Evolutionary conservation across 2,888 invertebrate species (phyloP).

Genomic region (Matsumyia berberina): DNA sequence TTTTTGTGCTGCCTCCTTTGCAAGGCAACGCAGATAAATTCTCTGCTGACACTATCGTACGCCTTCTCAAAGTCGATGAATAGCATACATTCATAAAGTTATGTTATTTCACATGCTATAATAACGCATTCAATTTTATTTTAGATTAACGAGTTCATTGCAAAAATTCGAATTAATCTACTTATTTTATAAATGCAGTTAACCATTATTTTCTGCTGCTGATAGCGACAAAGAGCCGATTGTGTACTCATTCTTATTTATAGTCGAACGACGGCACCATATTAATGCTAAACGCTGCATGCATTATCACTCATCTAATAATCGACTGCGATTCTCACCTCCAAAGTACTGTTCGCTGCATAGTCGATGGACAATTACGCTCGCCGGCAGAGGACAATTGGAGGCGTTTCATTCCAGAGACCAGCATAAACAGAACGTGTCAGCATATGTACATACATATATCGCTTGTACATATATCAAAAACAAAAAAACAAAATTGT

Average conservation of each 20-base stretch:
- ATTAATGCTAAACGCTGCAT: constrained; percentile 7
- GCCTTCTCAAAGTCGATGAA: too few species aligned
- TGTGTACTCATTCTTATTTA: constrained; percentile 1
- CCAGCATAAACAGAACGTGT: constrained; percentile 4
- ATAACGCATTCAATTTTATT: neutral
- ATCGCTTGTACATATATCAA: neutral
- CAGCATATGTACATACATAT: too few species aligned
- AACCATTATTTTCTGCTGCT: neutral
- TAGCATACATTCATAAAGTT: too few species aligned
- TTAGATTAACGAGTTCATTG: neutral
- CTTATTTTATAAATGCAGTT: neutral
- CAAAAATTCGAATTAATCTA: neutral
- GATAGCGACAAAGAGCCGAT: constrained; percentile 6
- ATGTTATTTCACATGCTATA: too few species aligned
- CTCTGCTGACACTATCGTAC: too few species aligned
- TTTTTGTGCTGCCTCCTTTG: too few species aligned
- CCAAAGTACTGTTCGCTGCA: neutral
- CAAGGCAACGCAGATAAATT: too few species aligned
- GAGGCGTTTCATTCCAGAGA: constrained; percentile 42
- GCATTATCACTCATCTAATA: constrained; percentile 33
- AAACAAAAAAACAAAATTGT: neutral
- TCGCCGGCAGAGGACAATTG: constrained; percentile 10
- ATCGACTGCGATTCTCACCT: constrained; percentile 6
- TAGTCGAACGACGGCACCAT: constrained; percentile 1
- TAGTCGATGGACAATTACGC: neutral